Evolutionary conservation across 2,113 vertebrate genomes (phyloP).

Genomic region (Centrocercus urophasianus): DNA sequence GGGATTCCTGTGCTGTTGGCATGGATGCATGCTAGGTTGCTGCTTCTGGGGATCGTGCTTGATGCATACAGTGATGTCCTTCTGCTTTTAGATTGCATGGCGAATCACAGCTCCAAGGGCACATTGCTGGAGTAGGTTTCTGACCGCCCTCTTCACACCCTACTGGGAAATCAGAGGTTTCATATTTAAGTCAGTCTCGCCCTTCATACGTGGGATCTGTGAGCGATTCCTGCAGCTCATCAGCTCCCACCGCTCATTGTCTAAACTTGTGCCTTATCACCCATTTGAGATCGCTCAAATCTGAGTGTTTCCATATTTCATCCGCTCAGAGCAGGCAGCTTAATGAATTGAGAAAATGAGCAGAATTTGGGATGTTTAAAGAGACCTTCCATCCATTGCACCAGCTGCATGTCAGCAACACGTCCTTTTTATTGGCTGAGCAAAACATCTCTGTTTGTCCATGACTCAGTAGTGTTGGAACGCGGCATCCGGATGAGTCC

Average conservation of each 20-base stretch:
- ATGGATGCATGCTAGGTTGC: not conserved
- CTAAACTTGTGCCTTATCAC: not conserved
- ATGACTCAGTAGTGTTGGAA: not conserved
- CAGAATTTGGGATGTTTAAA: not conserved
- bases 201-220: not conserved
- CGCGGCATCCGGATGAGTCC: not conserved
- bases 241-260: not conserved
- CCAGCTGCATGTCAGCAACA: not conserved
- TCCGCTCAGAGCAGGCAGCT: not conserved
- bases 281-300: not conserved
- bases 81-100: not conserved
- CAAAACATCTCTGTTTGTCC: not conserved
- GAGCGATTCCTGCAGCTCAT: not conserved
- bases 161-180: not conserved
- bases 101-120: not conserved
- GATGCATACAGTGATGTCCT: rapidly evolving
- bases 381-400: not conserved
- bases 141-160: not conserved
- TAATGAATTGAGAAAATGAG: slow-evolving; percentile 8
- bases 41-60: not conserved
- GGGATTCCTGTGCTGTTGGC: not conserved
- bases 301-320: not conserved
- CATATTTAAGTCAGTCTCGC: not conserved
- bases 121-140: not conserved
- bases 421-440: not conserved